Evolutionary conservation across 2,888 invertebrate genomes (phyloP), one percentile per base, ranked within the genome.

Genomic region (Neocrepidodera transversa): DNA sequence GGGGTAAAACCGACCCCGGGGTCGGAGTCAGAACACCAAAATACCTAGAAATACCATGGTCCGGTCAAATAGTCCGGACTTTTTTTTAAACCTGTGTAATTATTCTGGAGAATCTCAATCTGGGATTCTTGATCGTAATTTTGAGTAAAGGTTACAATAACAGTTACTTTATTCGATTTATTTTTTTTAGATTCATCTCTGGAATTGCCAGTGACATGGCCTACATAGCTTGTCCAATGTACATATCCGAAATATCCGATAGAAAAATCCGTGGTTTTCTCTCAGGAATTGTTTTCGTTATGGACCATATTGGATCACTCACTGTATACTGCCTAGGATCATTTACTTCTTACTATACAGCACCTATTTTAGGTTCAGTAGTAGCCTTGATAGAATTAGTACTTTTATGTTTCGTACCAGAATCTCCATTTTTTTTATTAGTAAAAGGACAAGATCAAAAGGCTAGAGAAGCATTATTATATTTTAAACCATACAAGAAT

Each of bases 201-300:
- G 79, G 79, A 1, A 62, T 77, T 14, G 50, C 50, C 8, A 50
- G 50, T 13, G 77, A 78, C 47, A 75, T 76, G 2, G 77, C 74
- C 5, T 79, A 77, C 58, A 77, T 79, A 2, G 72, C 77, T 6
- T 77, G 76, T 0, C 79, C 78, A 2, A 78, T 78, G 77, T 78
- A 76, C 64, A 74, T 77, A 10, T 76, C 76, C 1, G 78, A 79
- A 68, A 75, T 78, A 45, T 76, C 78, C 4, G 77, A 78, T 59
- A 75, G 77, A 49, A 74, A 74, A 48, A 76, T 79, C 16, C 61
- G 78, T 13, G 78, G 78, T 13, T 74, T 77, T 49, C 61, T 79
- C 10, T 74, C 76, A 1, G 73, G 76, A 6, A 72, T 76, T 17
- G 77, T 78, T 43, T 77, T 77, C 62, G 68, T 78, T 16, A 76